Evolutionary conservation across 2,888 invertebrate genomes (phyloP).

Genomic region (Homarus gammarus): DNA sequence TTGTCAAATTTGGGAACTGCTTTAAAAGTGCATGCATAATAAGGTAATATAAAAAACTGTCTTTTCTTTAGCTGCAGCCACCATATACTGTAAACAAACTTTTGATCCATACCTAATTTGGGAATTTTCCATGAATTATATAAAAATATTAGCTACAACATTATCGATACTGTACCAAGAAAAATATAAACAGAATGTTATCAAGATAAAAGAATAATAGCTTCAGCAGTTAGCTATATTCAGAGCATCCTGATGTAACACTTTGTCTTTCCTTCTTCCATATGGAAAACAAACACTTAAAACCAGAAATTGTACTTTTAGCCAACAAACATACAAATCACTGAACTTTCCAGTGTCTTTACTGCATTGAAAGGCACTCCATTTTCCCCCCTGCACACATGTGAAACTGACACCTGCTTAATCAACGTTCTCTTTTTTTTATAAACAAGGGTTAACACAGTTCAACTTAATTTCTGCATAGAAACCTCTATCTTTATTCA

Average conservation of each 20-base stretch:
- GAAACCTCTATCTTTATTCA: neutral
- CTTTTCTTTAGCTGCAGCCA: neutral
- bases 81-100: neutral
- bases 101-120: neutral
- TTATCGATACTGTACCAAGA: too few species aligned
- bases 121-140: neutral
- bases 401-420: neutral
- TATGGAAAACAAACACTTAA: neutral
- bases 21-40: neutral
- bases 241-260: neutral
- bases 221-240: neutral
- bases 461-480: slow-evolving; percentile 8
- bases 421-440: neutral
- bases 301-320: slow-evolving; percentile 32
- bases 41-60: neutral
- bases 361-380: slow-evolving; percentile 23
- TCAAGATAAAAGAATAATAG: neutral
- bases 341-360: neutral
- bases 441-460: neutral
- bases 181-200: neutral
- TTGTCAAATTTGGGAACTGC: neutral
- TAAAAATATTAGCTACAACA: neutral
- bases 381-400: neutral
- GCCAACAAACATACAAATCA: neutral
- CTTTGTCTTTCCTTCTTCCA: neutral